Evolutionary conservation across 2,797 vertebrate genomes (phyloP).

Genomic region (Brachyrhaphis roseni): DNA sequence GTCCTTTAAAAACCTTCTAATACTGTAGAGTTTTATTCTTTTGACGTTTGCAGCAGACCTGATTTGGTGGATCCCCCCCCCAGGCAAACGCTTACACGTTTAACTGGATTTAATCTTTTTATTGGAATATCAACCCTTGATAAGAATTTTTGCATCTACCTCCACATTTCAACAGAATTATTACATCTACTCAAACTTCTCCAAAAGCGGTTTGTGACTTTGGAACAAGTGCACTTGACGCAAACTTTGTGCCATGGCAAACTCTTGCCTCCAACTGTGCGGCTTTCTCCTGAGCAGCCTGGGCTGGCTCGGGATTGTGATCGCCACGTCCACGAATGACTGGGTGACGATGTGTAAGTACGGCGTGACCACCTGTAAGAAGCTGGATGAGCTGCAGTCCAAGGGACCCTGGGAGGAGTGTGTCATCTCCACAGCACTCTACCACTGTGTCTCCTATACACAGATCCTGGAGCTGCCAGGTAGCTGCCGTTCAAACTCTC

Average conservation of each 20-base stretch:
- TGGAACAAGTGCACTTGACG: slow-evolving; percentile 20
- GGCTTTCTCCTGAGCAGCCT: slow-evolving; percentile 89
- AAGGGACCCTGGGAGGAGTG: slow-evolving; percentile 96
- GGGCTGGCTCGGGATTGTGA: slow-evolving; percentile 92
- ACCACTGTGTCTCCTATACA: slow-evolving; percentile 90
- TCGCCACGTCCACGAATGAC: slow-evolving; percentile 93
- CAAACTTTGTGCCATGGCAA: slow-evolving; percentile 82
- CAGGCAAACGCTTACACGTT: slow-evolving; percentile 7
- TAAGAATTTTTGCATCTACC: not conserved
- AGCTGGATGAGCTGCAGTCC: slow-evolving; percentile 91
- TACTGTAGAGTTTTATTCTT: slow-evolving; percentile 34
- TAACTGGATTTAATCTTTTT: slow-evolving; percentile 52
- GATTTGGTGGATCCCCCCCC: slow-evolving; percentile 34
- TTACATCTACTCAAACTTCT: not conserved
- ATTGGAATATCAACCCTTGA: slow-evolving; percentile 22
- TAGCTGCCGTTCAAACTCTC: slow-evolving; percentile 56
- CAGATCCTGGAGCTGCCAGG: slow-evolving; percentile 96
- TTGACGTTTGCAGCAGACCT: slow-evolving; percentile 12
- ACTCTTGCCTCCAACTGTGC: slow-evolving; percentile 89
- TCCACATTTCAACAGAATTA: not conserved
- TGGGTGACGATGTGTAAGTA: slow-evolving; percentile 95
- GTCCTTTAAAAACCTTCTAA: slow-evolving; percentile 67
- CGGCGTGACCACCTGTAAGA: slow-evolving; percentile 91
- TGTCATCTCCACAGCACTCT: slow-evolving; percentile 89
- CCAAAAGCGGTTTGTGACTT: not conserved